Percentiles rank a stretch among this genome's conserved stretches.
phyloP scores from a whole-genome alignment of 2,113 vertebrate species.

The Clarias macrocephalus region DNA sequence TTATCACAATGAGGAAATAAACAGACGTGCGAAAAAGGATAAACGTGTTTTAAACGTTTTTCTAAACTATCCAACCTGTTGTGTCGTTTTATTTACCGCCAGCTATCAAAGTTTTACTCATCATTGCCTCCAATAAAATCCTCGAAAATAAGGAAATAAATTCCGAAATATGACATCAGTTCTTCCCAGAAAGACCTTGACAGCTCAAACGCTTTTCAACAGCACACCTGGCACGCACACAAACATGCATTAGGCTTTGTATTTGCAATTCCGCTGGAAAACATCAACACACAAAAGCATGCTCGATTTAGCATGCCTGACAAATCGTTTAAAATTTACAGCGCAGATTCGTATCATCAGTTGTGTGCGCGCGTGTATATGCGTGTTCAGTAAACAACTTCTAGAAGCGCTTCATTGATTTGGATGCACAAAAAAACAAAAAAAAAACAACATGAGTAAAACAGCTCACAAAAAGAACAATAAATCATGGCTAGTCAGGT shows the following conservation, averaged over 20 bases:
- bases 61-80: not conserved
- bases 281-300: not conserved
- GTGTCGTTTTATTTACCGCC: not conserved
- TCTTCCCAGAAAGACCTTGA: conserved; percentile 46
- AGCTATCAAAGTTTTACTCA: not conserved
- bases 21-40: not conserved
- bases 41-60: not conserved
- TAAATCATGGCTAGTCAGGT: not conserved
- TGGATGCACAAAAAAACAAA: not conserved
- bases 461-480: not conserved
- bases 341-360: not conserved
- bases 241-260: not conserved
- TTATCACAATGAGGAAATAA: not conserved
- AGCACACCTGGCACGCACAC: not conserved
- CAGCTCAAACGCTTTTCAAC: not conserved
- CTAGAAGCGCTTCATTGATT: not conserved
- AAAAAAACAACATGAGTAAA: not conserved
- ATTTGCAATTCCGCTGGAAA: not conserved
- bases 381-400: not conserved
- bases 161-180: conserved; percentile 35
- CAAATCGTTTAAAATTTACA: not conserved
- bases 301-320: not conserved
- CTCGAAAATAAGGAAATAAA: not conserved
- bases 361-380: no score
- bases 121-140: not conserved